Conservation (phyloP, 2,113 vertebrate species). For the Ochotona princeps region DNA sequence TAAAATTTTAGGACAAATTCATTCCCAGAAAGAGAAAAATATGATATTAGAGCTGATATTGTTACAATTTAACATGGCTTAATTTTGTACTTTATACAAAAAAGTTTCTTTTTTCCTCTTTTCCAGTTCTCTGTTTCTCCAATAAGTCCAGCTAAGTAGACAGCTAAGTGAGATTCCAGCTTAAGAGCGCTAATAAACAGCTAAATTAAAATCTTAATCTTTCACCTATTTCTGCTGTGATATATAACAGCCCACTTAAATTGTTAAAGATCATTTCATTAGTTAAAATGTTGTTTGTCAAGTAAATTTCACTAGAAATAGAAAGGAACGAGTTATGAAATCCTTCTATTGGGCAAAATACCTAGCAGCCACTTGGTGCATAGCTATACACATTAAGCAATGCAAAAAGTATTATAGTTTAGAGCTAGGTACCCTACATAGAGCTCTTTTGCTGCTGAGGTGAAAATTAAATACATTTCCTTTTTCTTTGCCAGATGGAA, state of each 20-base stretch:
- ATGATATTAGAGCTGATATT: neutral
- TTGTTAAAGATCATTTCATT: constrained; percentile 71
- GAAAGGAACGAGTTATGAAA: neutral
- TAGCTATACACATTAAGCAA: constrained; percentile 64
- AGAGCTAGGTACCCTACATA: neutral
- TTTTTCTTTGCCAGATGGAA: constrained; percentile 43
- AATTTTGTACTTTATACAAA: neutral
- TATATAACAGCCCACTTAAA: constrained; percentile 63
- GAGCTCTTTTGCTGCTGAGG: constrained; percentile 25
- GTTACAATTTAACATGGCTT: constrained; percentile 13
- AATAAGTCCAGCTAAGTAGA: neutral
- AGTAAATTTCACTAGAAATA: constrained; percentile 58
- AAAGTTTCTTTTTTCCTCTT: neutral
- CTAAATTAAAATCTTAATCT: constrained; percentile 74
- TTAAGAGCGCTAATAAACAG: constrained; percentile 54
- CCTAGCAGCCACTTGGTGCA: constrained; percentile 59
- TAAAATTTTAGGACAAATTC: constrained; percentile 13
- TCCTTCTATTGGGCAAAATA: constrained; percentile 69
- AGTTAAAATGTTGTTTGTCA: constrained; percentile 51
- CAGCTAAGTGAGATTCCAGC: constrained; percentile 24
- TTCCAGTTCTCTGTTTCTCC: neutral
- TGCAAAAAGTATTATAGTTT: neutral
- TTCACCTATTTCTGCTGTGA: constrained; percentile 71
- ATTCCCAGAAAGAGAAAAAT: neutral
- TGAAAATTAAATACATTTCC: constrained; percentile 31